Percentiles rank a stretch among this genome's conserved stretches.
phyloP scores from a whole-genome alignment of 2,888 invertebrate genomes.

The Spilosoma lubricipeda region DNA sequence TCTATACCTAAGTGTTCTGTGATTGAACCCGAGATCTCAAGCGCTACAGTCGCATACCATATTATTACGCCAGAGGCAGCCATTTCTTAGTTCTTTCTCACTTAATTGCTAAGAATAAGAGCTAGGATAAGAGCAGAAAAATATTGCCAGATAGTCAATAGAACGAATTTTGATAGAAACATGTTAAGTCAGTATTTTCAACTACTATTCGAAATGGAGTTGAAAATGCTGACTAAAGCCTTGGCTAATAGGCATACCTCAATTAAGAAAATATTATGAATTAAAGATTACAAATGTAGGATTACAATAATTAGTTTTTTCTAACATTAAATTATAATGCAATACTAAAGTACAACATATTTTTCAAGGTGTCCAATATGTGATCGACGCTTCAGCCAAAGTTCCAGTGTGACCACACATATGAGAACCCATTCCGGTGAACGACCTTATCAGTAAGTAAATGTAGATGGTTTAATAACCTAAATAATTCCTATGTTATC shows the following conservation, averaged over 20 bases:
- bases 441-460: slow-evolving; percentile 92
- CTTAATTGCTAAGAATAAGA: not conserved
- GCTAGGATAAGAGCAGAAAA: not conserved
- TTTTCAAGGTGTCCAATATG: slow-evolving; percentile 95
- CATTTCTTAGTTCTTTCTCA: not conserved
- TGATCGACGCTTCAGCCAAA: slow-evolving; percentile 98
- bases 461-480: not conserved
- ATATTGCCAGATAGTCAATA: not conserved
- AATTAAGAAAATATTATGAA: too few relatives aligned
- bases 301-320: too few relatives aligned
- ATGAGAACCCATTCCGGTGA: slow-evolving; percentile 99
- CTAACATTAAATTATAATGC: too few relatives aligned
- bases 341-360: not conserved
- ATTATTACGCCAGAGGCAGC: too few relatives aligned
- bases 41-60: too few relatives aligned
- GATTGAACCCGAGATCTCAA: too few relatives aligned
- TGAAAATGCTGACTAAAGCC: too few relatives aligned
- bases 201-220: too few relatives aligned
- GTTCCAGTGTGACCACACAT: slow-evolving; percentile 98
- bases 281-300: too few relatives aligned
- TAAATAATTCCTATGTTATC: not conserved
- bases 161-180: too few relatives aligned
- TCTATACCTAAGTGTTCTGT: too few relatives aligned
- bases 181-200: not conserved
- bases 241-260: too few relatives aligned